Base-by-base conservation (phyloP, 1,140 invertebrate genomes). In the Cotesia vestalis region DNA sequence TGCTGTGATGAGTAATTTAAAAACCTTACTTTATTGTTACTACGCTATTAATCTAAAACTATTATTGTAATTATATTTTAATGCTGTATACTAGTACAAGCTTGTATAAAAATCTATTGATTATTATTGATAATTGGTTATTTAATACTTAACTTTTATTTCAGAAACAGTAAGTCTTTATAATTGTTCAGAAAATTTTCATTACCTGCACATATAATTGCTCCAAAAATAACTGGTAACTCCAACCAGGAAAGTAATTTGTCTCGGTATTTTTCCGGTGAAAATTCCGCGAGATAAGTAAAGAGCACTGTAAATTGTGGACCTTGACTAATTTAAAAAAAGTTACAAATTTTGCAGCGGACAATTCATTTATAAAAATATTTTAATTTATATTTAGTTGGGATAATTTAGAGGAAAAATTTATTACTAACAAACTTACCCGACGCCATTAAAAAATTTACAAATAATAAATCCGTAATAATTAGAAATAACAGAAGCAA, bases 391-490 rank as follows among this genome's bases (percentile, higher is more conserved):
- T 27, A 17, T 17, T 17, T 17, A 17, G 1, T 17, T 17, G 27
- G 27, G 27, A 27, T 27, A 27, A 27, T 27, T 11, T 66, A 8
- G n/a, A 8, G 55, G 27, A 51, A 46, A 67, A 60, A 46, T 60
- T 40, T 60, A 72, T 27, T n/a, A 38, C 17, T 34, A 35, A 34
- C 12, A 9, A 46, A 85, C 85, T 86, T 81, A 91, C 90, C 88
- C 89, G 66, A 90, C 84, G 17, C 90, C 90, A 78, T 88, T 90
- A 67, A 90, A 78, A 66, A 90, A 88, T 76, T 90, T 82, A 17
- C 88, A 80, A 3, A 89, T 72, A 12, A 90, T 73, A 73, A 91
- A 90, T 1, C 88, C 73, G 77, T 85, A 86, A 74, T 88, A 90
- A n/a, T 79, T 81, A 51, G 89, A 89, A 6, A 88, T 84, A 36